Conservation (phyloP, 2,888 invertebrate genomes). For the Anorthoa munda region DNA sequence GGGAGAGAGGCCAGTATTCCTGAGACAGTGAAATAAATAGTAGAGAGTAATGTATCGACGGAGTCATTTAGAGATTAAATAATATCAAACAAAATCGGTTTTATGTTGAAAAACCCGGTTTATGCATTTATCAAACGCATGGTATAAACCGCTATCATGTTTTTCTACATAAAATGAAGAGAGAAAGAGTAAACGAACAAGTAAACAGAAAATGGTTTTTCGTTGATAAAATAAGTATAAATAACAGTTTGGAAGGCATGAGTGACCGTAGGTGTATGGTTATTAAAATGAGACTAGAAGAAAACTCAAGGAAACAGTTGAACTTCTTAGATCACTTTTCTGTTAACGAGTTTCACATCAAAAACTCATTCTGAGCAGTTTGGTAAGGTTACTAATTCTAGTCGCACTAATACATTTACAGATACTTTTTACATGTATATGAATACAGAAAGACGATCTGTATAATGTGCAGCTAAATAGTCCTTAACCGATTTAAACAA, state of each 20-base stretch:
- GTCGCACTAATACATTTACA: slow-evolving; percentile 4
- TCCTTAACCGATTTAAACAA: slow-evolving; percentile 10
- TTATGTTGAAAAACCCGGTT: background rate
- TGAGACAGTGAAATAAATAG: slow-evolving; percentile 19
- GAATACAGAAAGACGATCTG: background rate
- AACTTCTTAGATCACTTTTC: background rate
- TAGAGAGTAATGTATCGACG: slow-evolving; percentile 27
- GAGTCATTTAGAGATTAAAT: slow-evolving; percentile 9
- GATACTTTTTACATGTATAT: slow-evolving; percentile 18
- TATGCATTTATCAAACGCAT: background rate
- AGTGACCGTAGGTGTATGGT: background rate
- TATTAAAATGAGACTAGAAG: background rate
- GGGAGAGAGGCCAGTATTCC: slow-evolving; percentile 54
- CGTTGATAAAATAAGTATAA: background rate
- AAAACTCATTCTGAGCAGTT: slow-evolving; percentile 12
- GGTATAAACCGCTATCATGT: background rate
- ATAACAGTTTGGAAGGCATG: slow-evolving; percentile 12
- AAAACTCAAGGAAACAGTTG: background rate
- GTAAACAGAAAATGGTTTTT: background rate
- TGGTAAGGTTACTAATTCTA: background rate
- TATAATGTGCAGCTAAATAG: background rate
- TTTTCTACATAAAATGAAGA: background rate
- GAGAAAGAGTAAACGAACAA: background rate
- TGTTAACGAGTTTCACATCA: background rate
- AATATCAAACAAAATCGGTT: background rate